These are phyloP conservation scores for Setipinna tenuifilis DNA, from an alignment of 2,797 vertebrate species.

Conservation along the genomic window DNA sequence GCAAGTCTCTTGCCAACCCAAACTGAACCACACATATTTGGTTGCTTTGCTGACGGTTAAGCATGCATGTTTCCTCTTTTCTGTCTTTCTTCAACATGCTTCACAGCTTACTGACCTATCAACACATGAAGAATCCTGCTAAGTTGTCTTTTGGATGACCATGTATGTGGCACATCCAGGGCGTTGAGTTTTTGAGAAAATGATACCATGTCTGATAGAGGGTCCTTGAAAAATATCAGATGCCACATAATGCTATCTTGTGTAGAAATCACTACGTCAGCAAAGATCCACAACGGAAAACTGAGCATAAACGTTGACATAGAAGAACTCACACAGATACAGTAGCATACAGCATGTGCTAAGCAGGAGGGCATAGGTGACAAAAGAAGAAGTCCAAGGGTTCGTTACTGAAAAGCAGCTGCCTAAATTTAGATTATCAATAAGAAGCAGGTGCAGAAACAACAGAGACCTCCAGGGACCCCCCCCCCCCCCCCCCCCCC, in stretches of 20 bases:
- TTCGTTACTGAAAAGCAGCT: slow-evolving; percentile 73
- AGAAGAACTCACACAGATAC: neutral
- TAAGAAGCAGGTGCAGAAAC: slow-evolving; percentile 66
- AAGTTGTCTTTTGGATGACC: neutral
- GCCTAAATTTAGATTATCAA: slow-evolving; percentile 66
- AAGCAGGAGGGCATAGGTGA: slow-evolving; percentile 54
- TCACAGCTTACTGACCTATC: neutral
- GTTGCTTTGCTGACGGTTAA: neutral
- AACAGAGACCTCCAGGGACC: slow-evolving; percentile 61
- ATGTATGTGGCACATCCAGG: neutral
- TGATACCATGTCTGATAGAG: neutral
- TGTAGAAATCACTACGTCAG: neutral
- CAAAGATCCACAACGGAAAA: neutral
- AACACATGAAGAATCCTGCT: neutral
- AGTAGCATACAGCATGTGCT: slow-evolving; percentile 14
- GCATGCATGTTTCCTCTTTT: neutral
- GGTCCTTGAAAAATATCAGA: neutral
- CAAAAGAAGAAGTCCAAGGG: slow-evolving; percentile 71
- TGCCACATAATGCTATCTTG: neutral
- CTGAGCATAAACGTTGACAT: neutral
- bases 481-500: slow-evolving; percentile 41
- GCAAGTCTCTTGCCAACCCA: neutral
- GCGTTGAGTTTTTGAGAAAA: no score
- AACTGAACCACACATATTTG: neutral
- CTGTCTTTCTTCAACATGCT: neutral